Conservation (phyloP, 2,113 vertebrate genomes). For the Eulacestoma nigropectus region DNA sequence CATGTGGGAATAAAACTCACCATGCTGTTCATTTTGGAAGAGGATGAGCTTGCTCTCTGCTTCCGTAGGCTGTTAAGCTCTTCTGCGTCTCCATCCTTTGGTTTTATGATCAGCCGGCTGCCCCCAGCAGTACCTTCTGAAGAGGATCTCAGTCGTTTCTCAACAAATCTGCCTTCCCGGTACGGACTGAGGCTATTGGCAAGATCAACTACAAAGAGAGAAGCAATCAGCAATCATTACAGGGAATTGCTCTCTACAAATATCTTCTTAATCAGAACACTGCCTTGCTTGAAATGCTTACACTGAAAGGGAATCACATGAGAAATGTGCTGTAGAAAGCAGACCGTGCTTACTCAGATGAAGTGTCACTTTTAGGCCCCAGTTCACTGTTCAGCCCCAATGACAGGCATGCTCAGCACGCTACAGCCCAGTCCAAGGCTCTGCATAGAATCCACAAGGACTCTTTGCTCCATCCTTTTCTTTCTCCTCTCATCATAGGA, state of each 20-base stretch:
- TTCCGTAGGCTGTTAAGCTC: conserved; percentile 81
- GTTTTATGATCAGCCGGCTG: conserved; percentile 82
- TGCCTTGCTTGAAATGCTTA: not conserved
- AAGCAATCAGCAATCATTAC: not conserved
- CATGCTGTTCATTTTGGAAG: conserved; percentile 97
- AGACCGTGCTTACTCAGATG: accelerated
- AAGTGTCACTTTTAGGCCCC: not conserved
- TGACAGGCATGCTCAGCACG: not conserved
- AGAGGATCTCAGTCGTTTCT: conserved; percentile 88
- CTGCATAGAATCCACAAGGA: not conserved
- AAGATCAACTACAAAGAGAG: conserved; percentile 59
- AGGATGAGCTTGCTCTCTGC: conserved; percentile 87
- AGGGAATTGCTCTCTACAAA: not conserved
- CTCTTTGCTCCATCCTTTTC: not conserved
- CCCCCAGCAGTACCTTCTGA: conserved; percentile 93
- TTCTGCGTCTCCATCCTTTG: conserved; percentile 78
- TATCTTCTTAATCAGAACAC: not conserved
- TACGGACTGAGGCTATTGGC: conserved; percentile 82
- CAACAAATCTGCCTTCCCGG: conserved; percentile 85
- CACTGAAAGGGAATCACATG: accelerated
- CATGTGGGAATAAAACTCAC: conserved; percentile 69
- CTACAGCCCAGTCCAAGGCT: not conserved
- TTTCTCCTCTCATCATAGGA: not conserved
- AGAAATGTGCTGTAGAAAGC: not conserved
- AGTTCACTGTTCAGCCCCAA: not conserved